These are phyloP conservation scores for Spermophilus dauricus DNA, from an alignment of 2,113 vertebrate genomes.

Conservation along the genomic window DNA sequence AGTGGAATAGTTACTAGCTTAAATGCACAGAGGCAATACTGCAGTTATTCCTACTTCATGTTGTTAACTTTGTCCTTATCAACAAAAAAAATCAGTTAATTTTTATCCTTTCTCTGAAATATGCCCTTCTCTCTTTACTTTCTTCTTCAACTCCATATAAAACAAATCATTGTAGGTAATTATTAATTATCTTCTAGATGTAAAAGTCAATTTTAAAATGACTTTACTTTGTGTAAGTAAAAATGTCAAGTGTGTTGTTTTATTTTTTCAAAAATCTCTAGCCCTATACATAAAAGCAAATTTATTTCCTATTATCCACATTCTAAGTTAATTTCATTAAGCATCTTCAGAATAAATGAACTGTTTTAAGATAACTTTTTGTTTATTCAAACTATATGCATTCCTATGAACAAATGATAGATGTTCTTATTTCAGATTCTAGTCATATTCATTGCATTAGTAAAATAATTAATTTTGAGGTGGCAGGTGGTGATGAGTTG, in stretches of 20 bases:
- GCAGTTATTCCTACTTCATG: background rate
- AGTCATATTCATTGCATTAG: background rate
- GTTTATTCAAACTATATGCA: background rate
- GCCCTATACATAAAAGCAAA: background rate
- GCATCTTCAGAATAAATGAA: slow-evolving; percentile 42
- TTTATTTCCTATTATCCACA: background rate
- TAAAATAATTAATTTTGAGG: slow-evolving; percentile 58
- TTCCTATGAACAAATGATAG: background rate
- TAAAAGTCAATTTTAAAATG: background rate
- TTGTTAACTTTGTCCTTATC: background rate
- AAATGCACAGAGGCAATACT: background rate
- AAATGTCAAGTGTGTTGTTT: background rate
- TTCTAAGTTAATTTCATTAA: slow-evolving; percentile 38
- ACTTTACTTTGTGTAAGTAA: background rate
- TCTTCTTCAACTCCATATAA: slow-evolving; percentile 11
- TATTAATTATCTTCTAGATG: background rate
- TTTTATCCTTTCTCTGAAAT: background rate
- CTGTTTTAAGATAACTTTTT: background rate
- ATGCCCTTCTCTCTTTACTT: background rate
- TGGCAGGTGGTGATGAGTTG: background rate
- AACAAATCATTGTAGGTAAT: background rate
- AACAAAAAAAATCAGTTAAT: background rate
- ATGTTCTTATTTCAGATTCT: slow-evolving; percentile 22
- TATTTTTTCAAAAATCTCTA: background rate
- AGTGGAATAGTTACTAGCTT: background rate